Percentiles rank a stretch among this genome's conserved stretches.
Conservation (phyloP, 2,797 vertebrate species). For the Hydrophis major region DNA sequence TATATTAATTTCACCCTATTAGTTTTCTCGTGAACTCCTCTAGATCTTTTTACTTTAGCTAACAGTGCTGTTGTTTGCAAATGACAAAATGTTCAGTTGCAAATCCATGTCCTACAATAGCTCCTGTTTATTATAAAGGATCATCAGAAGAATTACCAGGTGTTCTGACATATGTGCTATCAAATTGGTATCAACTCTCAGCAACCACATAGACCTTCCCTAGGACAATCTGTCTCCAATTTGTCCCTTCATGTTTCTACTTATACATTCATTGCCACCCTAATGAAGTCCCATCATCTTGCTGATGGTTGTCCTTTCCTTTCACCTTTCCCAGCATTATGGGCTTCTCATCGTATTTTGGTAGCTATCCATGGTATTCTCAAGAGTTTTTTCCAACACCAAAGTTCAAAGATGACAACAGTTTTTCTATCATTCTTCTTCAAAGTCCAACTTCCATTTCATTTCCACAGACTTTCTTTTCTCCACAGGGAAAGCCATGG, state of each 20-base stretch:
- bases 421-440: background rate
- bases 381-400: background rate
- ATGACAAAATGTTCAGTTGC: background rate
- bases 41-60: background rate
- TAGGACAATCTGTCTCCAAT: background rate
- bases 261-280: background rate
- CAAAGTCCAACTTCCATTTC: background rate
- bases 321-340: background rate
- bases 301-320: background rate
- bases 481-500: background rate
- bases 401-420: background rate
- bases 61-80: background rate
- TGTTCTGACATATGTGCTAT: background rate
- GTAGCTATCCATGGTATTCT: background rate
- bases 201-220: background rate
- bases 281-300: background rate
- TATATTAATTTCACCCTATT: background rate
- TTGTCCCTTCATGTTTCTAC: background rate
- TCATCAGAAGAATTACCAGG: background rate
- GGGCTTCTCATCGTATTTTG: background rate
- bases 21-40: background rate
- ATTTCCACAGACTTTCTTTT: background rate
- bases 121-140: background rate
- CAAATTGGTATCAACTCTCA: background rate
- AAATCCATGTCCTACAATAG: background rate